Evolutionary conservation across 1,140 invertebrate genomes (phyloP), one percentile per base, ranked within the genome.

Genomic region (Pogonus chalceus): DNA sequence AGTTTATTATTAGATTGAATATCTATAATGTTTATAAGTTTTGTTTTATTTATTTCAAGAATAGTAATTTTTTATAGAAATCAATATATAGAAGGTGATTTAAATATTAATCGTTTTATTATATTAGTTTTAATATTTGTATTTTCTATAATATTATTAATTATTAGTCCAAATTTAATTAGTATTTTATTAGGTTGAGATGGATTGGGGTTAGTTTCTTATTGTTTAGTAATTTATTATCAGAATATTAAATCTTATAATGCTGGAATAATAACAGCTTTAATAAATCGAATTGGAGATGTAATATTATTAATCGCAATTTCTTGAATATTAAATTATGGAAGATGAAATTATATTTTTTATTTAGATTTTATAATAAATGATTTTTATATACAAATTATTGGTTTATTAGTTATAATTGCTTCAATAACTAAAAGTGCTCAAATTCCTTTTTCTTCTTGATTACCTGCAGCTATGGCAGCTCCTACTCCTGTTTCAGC

Each of bases 371-470:
- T 72, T 65, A 71, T 72, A 62, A 62, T 64, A 62, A 69, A 60
- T 62, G 62, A 70, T 64, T 62, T 51, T 62, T 64, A 61, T 58
- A 72, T 72, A 65, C 57, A 63, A 59, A 56, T 76, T 58, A 65
- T 78, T 70, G 62, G 71, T 7, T 52, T 63, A 53, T 65, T 79
- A 65, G 62, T 80, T 49, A 62, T 77, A 51, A 64, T 80, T 60
- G 76, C 75, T 2, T 67, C 73, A 49, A 75, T 84, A 70, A 86
- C 83, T 58, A 87, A 87, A 71, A 85, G 81, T 60, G 82, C 82
- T 64, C 81, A 85, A 72, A 76, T 85, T 75, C 80, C 81, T 49
- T 87, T 87, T 79, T 81, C 78, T 61, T 72, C 76, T 56, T 84
- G 83, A 65, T 67, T 87, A 24, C 84, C 83, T 0, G 76, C 75